Evolutionary conservation across 2,113 vertebrate genomes (phyloP).

Genomic region (Nanorana parkeri): DNA sequence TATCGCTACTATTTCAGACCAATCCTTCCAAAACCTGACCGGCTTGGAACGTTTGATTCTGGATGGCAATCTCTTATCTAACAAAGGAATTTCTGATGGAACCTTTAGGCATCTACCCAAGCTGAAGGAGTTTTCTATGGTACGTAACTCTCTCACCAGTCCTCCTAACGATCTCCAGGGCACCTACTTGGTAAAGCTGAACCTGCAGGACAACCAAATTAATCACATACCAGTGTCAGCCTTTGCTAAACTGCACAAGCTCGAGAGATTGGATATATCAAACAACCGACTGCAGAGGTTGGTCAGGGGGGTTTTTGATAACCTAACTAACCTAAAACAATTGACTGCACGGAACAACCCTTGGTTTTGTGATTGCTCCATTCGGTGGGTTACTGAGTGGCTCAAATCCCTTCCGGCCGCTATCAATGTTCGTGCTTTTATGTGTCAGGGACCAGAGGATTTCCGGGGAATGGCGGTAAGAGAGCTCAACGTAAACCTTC

Average conservation of each 20-base stretch:
- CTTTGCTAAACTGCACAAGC: conserved; percentile 85
- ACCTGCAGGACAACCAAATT: conserved; percentile 96
- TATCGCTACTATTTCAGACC: conserved; percentile 90
- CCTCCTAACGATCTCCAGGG: conserved; percentile 89
- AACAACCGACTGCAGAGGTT: conserved; percentile 89
- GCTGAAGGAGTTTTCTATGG: conserved; percentile 91
- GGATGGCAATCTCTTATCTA: conserved; percentile 94
- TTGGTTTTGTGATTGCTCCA: conserved; percentile 93
- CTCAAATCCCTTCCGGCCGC: conserved; percentile 87
- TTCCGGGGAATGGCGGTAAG: conserved; percentile 95
- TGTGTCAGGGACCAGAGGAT: conserved; percentile 91
- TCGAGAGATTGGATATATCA: conserved; percentile 93
- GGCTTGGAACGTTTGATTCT: conserved; percentile 90
- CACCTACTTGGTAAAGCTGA: conserved; percentile 85
- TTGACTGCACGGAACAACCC: conserved; percentile 92
- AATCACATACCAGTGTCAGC: conserved; percentile 87
- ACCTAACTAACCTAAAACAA: conserved; percentile 84
- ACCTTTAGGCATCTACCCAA: conserved; percentile 90
- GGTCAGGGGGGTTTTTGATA: conserved; percentile 90
- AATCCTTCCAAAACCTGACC: conserved; percentile 94
- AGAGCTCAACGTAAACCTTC: conserved; percentile 90
- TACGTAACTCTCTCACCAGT: conserved; percentile 90
- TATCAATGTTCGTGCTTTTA: conserved; percentile 91
- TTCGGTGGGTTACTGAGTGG: conserved; percentile 98
- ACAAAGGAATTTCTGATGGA: conserved; percentile 90